phyloP scores from a whole-genome alignment of 2,888 invertebrate species.

The Apamea sordens region DNA sequence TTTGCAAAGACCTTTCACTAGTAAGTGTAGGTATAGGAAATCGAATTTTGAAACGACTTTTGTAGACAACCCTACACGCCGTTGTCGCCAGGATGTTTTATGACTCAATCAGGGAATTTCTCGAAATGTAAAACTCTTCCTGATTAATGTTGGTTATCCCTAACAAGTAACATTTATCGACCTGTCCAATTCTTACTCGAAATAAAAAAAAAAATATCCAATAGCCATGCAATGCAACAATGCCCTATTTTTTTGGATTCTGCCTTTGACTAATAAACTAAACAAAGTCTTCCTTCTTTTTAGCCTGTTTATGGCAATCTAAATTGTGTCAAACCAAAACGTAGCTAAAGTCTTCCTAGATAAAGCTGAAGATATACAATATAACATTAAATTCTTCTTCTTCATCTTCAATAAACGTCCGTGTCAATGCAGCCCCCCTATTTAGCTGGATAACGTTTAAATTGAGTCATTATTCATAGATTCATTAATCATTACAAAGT shows the following conservation, averaged over 20 bases:
- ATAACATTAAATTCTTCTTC: not conserved
- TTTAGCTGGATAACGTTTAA: not conserved
- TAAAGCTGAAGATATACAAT: not conserved
- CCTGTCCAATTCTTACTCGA: not conserved
- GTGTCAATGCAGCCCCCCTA: not conserved
- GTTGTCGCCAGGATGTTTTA: not conserved
- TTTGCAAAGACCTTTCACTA: slow-evolving; percentile 56
- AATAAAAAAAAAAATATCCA: not conserved
- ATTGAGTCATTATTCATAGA: slow-evolving; percentile 18
- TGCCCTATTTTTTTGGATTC: not conserved
- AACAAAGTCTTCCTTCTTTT: not conserved
- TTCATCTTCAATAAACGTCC: not conserved
- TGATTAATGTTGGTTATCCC: too few species aligned
- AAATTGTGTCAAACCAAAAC: not conserved
- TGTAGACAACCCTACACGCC: not conserved
- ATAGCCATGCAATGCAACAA: not conserved
- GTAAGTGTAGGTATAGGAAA: not conserved
- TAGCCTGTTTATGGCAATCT: not conserved
- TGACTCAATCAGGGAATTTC: slow-evolving; percentile 6
- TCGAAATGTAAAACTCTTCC: not conserved
- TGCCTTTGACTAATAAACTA: not conserved
- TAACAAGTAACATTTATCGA: too few species aligned
- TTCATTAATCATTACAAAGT: slow-evolving; percentile 33
- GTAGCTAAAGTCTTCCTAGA: not conserved
- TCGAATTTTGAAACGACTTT: slow-evolving; percentile 19